Evolutionary conservation across 2,888 invertebrate species (phyloP), one percentile per base, ranked within the genome.

Genomic region (Phortica okadai): DNA sequence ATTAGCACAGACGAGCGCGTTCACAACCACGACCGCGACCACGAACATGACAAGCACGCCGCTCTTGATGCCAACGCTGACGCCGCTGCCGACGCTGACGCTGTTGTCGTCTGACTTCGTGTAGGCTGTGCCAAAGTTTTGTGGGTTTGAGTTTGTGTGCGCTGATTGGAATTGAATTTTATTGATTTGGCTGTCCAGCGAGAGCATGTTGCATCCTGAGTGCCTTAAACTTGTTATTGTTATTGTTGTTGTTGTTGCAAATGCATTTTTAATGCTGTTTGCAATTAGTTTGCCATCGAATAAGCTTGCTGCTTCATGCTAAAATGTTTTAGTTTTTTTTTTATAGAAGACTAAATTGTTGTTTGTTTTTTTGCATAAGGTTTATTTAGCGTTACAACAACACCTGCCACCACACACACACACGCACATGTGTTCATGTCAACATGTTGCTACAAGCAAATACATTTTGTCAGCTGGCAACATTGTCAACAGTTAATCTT

Each of bases 401-500:
- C 8, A 50, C 2, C 33, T n/a, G 45, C 45, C 6, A 10, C 45
- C 45, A 45, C 45, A 45, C 45, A 45, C 6, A 45, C 10, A 45
- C 2, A 58, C 16, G 3, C 44, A 67, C 59, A 25, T 3, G 21
- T 2, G 5, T 44, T 16, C 44, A 33, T n/a, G 14, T n/a, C 41
- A 67, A 44, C 67, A 67, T 67, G 67, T 21, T n/a, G n/a, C 67
- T 41, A 44, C 67, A 67, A 41, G 67, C n/a, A 42, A 16, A 16
- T 42, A 67, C 67, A 67, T 67, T 67, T n/a, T 44, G 67, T 41
- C 67, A 67, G 41, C 44, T 56, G 70, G 78, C 76, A 78, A 80
- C 81, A 80, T 77, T 81, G 80, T 81, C 81, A 79, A 84, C 80
- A 80, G 82, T 84, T 85, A 83, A 86, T 82, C 82, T 80, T 33